Conservation (phyloP, 2,888 invertebrate species). For the Amphipoea oculea region DNA sequence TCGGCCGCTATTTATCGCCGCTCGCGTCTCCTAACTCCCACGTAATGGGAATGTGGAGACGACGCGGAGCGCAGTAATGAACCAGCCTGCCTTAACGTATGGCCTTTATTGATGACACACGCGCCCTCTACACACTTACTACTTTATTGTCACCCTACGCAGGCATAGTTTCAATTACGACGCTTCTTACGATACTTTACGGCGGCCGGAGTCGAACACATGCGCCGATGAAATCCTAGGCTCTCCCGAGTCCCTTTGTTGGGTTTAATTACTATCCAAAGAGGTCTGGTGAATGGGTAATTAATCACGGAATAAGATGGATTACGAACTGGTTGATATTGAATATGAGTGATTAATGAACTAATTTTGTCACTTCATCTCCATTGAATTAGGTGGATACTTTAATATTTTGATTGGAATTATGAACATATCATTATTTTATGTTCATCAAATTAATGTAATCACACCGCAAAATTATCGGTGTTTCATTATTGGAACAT, state of each 20-base stretch:
- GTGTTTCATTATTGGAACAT: slow-evolving; percentile 37
- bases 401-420: slow-evolving; percentile 45
- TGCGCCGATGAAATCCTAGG: slow-evolving; percentile 58
- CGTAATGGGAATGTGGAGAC: slow-evolving; percentile 88
- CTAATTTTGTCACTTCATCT: slow-evolving; percentile 56
- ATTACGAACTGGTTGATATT: slow-evolving; percentile 63
- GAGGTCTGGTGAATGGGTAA: slow-evolving; percentile 57
- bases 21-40: slow-evolving; percentile 87
- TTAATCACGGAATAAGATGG: slow-evolving; percentile 63
- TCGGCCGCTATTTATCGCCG: slow-evolving; percentile 88
- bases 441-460: slow-evolving; percentile 31
- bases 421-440: slow-evolving; percentile 37
- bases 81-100: slow-evolving; percentile 87
- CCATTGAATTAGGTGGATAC: slow-evolving; percentile 43
- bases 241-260: slow-evolving; percentile 57
- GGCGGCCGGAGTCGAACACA: slow-evolving; percentile 71
- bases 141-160: slow-evolving; percentile 82
- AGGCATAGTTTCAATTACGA: slow-evolving; percentile 84
- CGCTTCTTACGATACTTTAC: slow-evolving; percentile 83
- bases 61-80: slow-evolving; percentile 84
- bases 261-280: slow-evolving; percentile 60
- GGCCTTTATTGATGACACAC: slow-evolving; percentile 88
- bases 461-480: slow-evolving; percentile 8
- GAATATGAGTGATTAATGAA: slow-evolving; percentile 66
- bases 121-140: slow-evolving; percentile 79